Percentiles rank a stretch among this genome's conserved stretches.
These are phyloP conservation scores for Trypoxylon attenuatum DNA, from an alignment of 2,888 invertebrate species.

Conservation along the genomic window DNA sequence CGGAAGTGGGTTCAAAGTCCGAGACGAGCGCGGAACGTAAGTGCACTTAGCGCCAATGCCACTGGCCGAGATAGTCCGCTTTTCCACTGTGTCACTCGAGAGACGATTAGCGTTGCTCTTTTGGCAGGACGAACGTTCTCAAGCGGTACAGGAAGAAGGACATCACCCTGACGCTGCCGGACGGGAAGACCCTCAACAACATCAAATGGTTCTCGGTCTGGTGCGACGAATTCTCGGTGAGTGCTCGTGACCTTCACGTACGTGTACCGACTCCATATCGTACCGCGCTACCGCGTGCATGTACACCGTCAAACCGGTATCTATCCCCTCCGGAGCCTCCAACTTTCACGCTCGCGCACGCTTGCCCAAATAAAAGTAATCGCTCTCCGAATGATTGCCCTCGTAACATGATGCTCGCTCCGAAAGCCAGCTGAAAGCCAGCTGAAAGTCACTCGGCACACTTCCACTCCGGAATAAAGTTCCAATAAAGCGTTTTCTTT, in stretches of 20 bases:
- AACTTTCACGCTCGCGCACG: constrained; percentile 54
- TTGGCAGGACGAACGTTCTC: constrained; percentile 81
- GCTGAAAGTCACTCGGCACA: no score
- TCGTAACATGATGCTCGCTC: not conserved
- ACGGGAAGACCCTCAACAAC: constrained; percentile 88
- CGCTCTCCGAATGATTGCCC: not conserved
- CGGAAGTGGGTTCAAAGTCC: constrained; percentile 82
- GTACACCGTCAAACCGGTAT: constrained; percentile 58
- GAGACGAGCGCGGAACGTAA: constrained; percentile 87
- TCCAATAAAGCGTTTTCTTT: no score
- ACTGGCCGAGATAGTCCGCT: no score
- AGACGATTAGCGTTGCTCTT: not conserved
- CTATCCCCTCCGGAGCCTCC: no score
- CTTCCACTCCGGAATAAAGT: no score
- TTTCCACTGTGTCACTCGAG: no score
- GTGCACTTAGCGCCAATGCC: no score
- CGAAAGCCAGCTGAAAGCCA: no score
- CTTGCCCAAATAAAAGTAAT: not conserved
- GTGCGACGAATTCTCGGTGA: constrained; percentile 93
- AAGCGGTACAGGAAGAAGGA: constrained; percentile 88
- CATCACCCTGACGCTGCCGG: constrained; percentile 89
- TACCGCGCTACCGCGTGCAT: not conserved
- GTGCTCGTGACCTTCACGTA: constrained; percentile 68
- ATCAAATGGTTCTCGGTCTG: constrained; percentile 93
- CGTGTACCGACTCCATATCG: no score